Base-by-base conservation (phyloP, 2,888 invertebrate genomes). In the Leptopilina syphax region DNA sequence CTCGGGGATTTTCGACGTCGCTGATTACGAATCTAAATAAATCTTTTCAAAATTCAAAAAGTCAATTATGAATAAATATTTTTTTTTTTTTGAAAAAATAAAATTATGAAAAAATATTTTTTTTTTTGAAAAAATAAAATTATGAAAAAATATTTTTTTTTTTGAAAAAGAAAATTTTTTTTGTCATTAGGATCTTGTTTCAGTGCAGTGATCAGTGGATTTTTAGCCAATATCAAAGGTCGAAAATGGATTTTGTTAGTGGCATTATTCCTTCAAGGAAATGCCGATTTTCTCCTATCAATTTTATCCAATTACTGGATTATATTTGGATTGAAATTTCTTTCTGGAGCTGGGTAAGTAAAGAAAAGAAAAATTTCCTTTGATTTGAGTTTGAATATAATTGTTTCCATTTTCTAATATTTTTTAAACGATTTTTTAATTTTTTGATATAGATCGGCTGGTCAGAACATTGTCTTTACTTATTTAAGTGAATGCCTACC, bases 401-500 rank as follows among this genome's bases (percentile, higher is more conserved):
- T 18, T 18, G 18, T 18, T 18, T 18, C 18, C 18, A 18, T 18
- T 34, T 1, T 34, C 27, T 27, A 27, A 34, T 34, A 34, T 34
- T 34, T 34, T 34, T 50, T 50, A 12, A 10, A 6, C 5, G 7
- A 34, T 4, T 50, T 50, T 6, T 60, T 18, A 18, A 18, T 18
- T n/a, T 77, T 83, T 89, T 91, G 68, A 8, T 44, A 7, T 92
- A 96, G 96, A 60, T 94, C 96, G 87, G 96, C 96, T 77, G 96
- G 96, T 73, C 95, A 96, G 78, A 95, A 96, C 94, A 95, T 96
- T 85, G 95, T 96, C 85, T 96, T 96, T 92, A 95, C 96, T 0
- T 96, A 96, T 92, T 92, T 96, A 85, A 96, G 96, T 79, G 96
- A 96, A 92, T 96, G 96, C 92, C 96, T 96, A 88, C 95, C 95